Conservation (phyloP, 37 sponge, comb jelly and placozoan species). For the Halichondria panicea region DNA sequence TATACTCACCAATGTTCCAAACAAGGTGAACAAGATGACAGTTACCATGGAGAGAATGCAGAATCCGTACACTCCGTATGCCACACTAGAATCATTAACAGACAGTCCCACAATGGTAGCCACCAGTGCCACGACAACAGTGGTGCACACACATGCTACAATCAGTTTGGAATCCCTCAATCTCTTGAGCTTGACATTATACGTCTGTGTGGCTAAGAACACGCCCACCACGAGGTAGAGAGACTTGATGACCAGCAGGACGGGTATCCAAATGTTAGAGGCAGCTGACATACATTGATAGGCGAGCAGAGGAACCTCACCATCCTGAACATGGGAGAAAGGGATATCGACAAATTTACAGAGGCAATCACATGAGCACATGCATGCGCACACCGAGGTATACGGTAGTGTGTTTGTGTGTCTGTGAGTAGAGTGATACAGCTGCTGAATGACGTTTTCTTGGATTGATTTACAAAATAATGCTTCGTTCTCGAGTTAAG, state of each 20-base stretch:
- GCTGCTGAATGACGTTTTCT: no score
- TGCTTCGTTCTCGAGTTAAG: no score
- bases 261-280: conserved; percentile 22
- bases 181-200: conserved; percentile 52
- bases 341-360: not conserved
- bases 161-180: conserved; percentile 69
- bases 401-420: no score
- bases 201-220: conserved; percentile 43
- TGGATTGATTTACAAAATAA: no score
- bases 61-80: conserved; percentile 18
- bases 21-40: conserved; percentile 37
- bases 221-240: conserved; percentile 45
- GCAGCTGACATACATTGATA: conserved; percentile 22
- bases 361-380: not conserved
- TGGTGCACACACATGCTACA: conserved; percentile 23
- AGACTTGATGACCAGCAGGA: conserved; percentile 39
- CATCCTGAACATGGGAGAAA: conserved; percentile 7
- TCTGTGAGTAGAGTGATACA: no score
- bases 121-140: conserved; percentile 19
- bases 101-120: conserved; percentile 24
- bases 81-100: conserved; percentile 18
- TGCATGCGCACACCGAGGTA: no score
- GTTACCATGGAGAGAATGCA: conserved; percentile 25
- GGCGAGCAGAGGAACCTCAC: conserved; percentile 29
- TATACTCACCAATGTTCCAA: conserved; percentile 5